phyloP scores from a whole-genome alignment of 1,140 invertebrate species.

The Sogatella furcifera region DNA sequence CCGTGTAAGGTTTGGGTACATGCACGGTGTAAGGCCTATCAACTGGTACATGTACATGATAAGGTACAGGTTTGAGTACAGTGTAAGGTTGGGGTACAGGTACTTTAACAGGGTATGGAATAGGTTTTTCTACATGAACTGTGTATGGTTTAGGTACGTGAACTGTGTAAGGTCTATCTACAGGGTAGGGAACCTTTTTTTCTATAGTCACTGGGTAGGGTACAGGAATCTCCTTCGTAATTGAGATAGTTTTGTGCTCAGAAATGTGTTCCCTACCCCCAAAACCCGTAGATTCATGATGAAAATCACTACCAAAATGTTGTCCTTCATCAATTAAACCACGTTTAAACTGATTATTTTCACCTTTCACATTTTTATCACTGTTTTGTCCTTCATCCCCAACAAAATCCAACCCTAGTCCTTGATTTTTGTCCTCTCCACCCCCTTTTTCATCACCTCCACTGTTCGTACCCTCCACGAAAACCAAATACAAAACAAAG shows the following conservation, averaged over 20 bases:
- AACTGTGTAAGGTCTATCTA: conserved; percentile 23
- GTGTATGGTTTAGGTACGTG: conserved; percentile 29
- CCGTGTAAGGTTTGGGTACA: conserved; percentile 30
- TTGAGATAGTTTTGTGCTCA: conserved; percentile 12
- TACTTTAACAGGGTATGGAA: conserved; percentile 38
- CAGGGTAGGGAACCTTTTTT: conserved; percentile 19
- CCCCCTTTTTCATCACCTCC: too few species aligned
- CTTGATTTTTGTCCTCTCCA: too few species aligned
- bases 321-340: too few species aligned
- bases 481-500: too few species aligned
- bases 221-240: conserved; percentile 18
- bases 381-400: too few species aligned
- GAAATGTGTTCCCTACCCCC: too few species aligned
- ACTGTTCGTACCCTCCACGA: too few species aligned
- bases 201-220: conserved; percentile 18
- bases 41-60: conserved; percentile 48
- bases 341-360: too few species aligned
- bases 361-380: too few species aligned
- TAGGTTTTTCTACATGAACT: conserved; percentile 29
- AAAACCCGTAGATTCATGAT: too few species aligned
- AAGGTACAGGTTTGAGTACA: conserved; percentile 23
- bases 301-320: too few species aligned
- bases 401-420: too few species aligned
- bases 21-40: conserved; percentile 45
- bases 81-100: conserved; percentile 23